Base-by-base conservation (phyloP, 2,797 vertebrate species). In the Hephaestus fuliginosus region DNA sequence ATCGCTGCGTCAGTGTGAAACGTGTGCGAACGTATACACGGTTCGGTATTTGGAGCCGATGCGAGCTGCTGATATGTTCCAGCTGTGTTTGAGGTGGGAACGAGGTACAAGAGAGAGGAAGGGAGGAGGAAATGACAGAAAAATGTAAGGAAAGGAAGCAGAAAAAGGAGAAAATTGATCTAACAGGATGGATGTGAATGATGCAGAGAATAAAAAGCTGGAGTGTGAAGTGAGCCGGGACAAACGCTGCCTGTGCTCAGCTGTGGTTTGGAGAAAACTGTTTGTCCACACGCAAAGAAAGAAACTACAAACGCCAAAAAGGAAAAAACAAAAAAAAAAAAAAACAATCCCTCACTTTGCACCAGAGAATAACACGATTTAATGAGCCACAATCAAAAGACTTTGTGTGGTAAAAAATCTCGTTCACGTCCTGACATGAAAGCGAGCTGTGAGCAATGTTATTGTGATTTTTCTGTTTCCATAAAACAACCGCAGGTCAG, bases 21-120 rank as follows among this genome's bases (percentile, higher is more conserved):
- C 71, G 48, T 51, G 56, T 55, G 36, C 68, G 70, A 58, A 39
- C 55, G 39, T 8, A 41, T 71, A 30, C 18, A 18, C 30, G 55
- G 11, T 3, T 56, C 25, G 55, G 56, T 62, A 58, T 64, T 72
- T 44, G 36, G 43, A 33, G 51, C 25, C 36, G 22, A 68, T 77
- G 68, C 41, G 72, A 57, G 64, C 25, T 53, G 61, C 55, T 85
- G 84, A 92, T 86, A 66, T 81, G 52, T 88, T 90, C 85, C 87
- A 89, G 86, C 86, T 92, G 88, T 88, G 82, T 17, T 76, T 20
- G 1, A 60, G 44, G 58, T 65, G 49, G 33, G 25, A 83, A 64
- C 41, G 71, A 80, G 56, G 60, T 65, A 44, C 67, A 56, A 28
- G 15, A 57, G 58, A 12, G 25, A 56, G 7, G 48, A 43, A 33